Conservation (phyloP, 2,888 invertebrate species). For the Tachystola acroxantha region DNA sequence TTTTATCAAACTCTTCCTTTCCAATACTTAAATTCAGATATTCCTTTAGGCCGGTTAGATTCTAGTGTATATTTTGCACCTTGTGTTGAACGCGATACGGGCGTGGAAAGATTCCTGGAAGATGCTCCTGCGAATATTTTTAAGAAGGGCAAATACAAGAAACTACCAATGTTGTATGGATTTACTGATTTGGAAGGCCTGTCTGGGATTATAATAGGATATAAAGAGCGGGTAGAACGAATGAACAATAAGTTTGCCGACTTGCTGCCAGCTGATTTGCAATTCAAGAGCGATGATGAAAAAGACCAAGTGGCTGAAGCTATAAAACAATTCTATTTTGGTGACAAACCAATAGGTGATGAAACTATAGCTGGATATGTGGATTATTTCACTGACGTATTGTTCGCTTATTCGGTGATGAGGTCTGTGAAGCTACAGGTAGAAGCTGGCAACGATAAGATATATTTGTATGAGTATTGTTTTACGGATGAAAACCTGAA, state of each 20-base stretch:
- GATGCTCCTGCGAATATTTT: constrained; percentile 36
- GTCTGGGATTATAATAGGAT: too few relatives aligned
- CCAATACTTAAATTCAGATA: constrained; percentile 23
- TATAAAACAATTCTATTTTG: constrained; percentile 37
- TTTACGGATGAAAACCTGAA: constrained; percentile 26
- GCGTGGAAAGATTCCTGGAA: constrained; percentile 28
- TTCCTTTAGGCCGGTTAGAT: constrained; percentile 19
- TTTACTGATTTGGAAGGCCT: constrained; percentile 45
- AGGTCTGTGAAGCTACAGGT: constrained; percentile 24
- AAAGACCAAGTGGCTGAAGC: constrained; percentile 26
- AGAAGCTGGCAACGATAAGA: constrained; percentile 25
- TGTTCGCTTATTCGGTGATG: constrained; percentile 24
- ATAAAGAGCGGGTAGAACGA: too few relatives aligned
- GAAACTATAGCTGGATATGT: constrained; percentile 26
- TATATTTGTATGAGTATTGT: constrained; percentile 35
- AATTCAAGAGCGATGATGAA: constrained; percentile 26
- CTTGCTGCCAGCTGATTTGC: constrained; percentile 41
- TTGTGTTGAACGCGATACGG: constrained; percentile 21
- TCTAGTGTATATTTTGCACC: constrained; percentile 15
- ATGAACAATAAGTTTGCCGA: constrained; percentile 50
- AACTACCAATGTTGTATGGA: constrained; percentile 39
- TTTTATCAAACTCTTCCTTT: constrained; percentile 34
- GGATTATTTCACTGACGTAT: constrained; percentile 33
- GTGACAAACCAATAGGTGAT: constrained; percentile 20
- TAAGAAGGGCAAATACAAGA: constrained; percentile 24